Percentiles rank a stretch among this genome's conserved stretches.
phyloP scores from a whole-genome alignment of 2,797 vertebrate genomes.

The Dipus sagitta region DNA sequence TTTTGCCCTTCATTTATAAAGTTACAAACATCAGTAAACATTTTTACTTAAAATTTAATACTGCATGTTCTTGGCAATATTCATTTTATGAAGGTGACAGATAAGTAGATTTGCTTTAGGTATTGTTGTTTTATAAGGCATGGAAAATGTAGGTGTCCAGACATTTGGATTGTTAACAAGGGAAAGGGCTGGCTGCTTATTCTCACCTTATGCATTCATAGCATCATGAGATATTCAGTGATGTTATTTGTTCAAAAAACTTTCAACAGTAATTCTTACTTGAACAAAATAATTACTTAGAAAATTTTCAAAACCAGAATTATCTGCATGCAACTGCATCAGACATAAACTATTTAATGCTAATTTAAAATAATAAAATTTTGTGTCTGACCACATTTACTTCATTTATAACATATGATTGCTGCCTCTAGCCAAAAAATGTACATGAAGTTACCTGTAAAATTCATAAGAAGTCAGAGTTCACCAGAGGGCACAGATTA shows the following conservation, averaged over 20 bases:
- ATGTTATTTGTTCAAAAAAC: not conserved
- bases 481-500: conserved; percentile 74
- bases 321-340: not conserved
- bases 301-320: not conserved
- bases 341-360: not conserved
- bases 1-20: not conserved
- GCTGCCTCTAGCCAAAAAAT: not conserved
- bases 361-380: conserved; percentile 26
- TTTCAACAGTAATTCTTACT: not conserved
- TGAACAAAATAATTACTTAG: not conserved
- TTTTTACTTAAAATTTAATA: not conserved
- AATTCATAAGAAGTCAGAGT: conserved; percentile 61
- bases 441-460: not conserved
- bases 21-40: not conserved
- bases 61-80: not conserved
- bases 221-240: not conserved
- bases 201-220: not conserved
- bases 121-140: not conserved
- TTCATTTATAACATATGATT: not conserved
- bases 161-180: not conserved
- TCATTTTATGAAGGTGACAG: not conserved
- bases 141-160: not conserved
- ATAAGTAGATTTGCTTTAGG: conserved; percentile 29
- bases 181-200: fast-evolving
- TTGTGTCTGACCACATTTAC: not conserved